Evolutionary conservation across 2,797 vertebrate species (phyloP).

Genomic region (Delichon dasypus): DNA sequence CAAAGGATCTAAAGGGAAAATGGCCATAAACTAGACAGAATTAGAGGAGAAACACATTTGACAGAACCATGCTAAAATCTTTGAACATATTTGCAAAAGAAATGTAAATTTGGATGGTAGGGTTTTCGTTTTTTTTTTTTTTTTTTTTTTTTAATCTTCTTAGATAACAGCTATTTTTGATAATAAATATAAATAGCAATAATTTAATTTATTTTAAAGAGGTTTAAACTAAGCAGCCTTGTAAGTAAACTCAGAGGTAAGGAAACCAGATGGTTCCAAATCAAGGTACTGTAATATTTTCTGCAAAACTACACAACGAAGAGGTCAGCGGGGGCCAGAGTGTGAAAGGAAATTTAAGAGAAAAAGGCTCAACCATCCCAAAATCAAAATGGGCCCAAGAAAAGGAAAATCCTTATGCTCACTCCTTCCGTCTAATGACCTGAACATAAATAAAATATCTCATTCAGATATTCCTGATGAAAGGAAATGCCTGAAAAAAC

Average conservation of each 20-base stretch:
- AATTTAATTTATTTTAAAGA: conserved; percentile 11
- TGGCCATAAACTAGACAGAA: conserved; percentile 51
- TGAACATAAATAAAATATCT: background rate
- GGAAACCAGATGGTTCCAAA: background rate
- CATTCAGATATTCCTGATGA: background rate
- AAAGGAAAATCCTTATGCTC: background rate
- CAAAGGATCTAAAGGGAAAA: conserved; percentile 51
- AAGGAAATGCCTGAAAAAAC: background rate
- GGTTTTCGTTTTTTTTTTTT: background rate
- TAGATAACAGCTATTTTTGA: background rate
- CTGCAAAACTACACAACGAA: background rate
- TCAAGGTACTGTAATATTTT: background rate
- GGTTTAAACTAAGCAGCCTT: background rate
- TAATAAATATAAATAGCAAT: background rate
- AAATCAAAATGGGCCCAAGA: background rate
- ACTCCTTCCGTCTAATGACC: background rate
- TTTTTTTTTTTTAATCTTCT: background rate
- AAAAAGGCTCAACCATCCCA: background rate
- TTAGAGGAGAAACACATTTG: conserved; percentile 43
- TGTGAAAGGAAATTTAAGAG: background rate
- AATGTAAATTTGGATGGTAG: conserved; percentile 1
- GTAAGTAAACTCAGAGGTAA: background rate
- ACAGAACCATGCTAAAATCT: background rate
- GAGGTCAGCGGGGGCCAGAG: background rate
- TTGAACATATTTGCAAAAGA: conserved; percentile 32